phyloP scores from a whole-genome alignment of 2,797 vertebrate genomes.

The Telmatherina bonti region DNA sequence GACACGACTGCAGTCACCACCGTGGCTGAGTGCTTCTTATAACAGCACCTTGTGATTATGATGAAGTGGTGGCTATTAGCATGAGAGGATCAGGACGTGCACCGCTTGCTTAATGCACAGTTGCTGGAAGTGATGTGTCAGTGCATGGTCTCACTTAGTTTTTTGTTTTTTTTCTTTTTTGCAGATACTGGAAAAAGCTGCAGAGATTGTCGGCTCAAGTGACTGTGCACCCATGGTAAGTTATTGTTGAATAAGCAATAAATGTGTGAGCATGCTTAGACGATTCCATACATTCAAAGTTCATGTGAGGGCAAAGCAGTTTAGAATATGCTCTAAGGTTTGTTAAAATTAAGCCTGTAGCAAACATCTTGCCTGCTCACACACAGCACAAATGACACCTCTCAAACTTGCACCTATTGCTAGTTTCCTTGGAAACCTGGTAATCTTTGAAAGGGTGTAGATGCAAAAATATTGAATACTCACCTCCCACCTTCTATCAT shows the following conservation, averaged over 20 bases:
- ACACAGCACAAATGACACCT: conserved; percentile 16
- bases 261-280: neutral
- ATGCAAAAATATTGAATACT: conserved; percentile 36
- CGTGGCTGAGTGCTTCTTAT: conserved; percentile 35
- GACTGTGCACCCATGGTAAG: conserved; percentile 88
- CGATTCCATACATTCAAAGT: conserved; percentile 8
- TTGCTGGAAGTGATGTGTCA: conserved; percentile 27
- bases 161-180: conserved; percentile 15
- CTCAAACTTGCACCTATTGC: conserved; percentile 6
- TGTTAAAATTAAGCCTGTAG: conserved; percentile 2
- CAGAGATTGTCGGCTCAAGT: conserved; percentile 89
- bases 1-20: conserved; percentile 22
- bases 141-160: neutral
- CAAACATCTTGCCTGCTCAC: conserved; percentile 7
- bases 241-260: neutral
- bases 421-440: conserved; percentile 62
- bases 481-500: neutral
- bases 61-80: conserved; percentile 50
- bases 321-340: conserved; percentile 6
- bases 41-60: conserved; percentile 42
- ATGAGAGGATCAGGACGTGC: conserved; percentile 49
- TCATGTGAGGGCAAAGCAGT: neutral
- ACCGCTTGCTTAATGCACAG: conserved; percentile 38
- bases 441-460: conserved; percentile 36
- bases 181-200: conserved; percentile 98